Conservation (phyloP, 2,113 vertebrate species). For the Otus sunia region DNA sequence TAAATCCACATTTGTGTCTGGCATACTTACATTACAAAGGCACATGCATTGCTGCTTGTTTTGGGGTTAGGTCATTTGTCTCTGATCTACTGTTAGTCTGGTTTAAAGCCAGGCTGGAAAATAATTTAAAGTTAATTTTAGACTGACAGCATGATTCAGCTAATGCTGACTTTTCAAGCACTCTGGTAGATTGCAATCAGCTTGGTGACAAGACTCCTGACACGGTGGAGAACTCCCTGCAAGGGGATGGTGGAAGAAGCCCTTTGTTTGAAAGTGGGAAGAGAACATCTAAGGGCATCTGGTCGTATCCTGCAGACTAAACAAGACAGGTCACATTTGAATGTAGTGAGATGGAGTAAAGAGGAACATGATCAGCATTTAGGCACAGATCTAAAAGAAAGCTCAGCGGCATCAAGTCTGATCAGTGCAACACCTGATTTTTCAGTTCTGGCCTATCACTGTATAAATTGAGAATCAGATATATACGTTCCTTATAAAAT, state of each 20-base stretch:
- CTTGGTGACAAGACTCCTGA: background rate
- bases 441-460: background rate
- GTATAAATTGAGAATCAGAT: background rate
- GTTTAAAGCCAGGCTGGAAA: constrained; percentile 16
- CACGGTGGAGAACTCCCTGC: background rate
- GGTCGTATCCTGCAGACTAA: background rate
- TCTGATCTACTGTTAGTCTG: constrained; percentile 34
- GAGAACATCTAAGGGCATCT: background rate
- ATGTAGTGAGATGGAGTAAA: background rate
- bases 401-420: background rate
- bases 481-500: background rate
- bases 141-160: constrained; percentile 31
- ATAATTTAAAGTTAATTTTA: constrained; percentile 41
- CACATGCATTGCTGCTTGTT: background rate
- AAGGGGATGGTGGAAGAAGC: background rate
- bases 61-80: background rate
- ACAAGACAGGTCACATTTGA: background rate
- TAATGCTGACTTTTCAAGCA: background rate
- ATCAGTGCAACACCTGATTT: background rate
- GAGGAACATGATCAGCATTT: background rate
- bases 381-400: background rate
- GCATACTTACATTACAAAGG: constrained; percentile 18
- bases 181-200: background rate
- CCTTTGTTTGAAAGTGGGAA: background rate
- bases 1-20: background rate